Evolutionary conservation across 1,140 invertebrate genomes (phyloP).

Genomic region (Papilio xuthus): DNA sequence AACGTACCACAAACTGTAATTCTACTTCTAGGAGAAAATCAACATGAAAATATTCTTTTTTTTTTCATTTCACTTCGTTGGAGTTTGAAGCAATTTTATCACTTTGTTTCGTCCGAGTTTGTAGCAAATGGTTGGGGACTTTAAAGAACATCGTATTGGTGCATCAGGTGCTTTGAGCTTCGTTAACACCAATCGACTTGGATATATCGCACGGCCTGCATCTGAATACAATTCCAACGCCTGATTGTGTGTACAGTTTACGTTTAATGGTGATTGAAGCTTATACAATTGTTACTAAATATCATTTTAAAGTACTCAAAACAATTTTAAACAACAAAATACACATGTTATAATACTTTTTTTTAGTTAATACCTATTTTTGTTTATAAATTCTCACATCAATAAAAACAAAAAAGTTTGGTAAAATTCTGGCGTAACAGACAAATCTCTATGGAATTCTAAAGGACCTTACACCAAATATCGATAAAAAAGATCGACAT

Average conservation of each 20-base stretch:
- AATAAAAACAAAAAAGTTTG: no score
- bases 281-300: conserved; percentile 22
- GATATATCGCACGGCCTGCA: conserved; percentile 38
- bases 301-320: not conserved
- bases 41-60: not conserved
- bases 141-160: conserved; percentile 31
- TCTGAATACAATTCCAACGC: conserved; percentile 39
- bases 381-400: no score
- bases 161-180: conserved; percentile 42
- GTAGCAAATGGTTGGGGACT: conserved; percentile 11
- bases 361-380: no score
- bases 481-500: no score
- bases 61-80: not conserved
- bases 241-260: conserved; percentile 43
- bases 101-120: not conserved
- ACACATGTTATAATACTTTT: no score
- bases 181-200: conserved; percentile 47
- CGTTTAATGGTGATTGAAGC: conserved; percentile 25
- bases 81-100: not conserved
- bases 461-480: no score
- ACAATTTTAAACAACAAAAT: no score
- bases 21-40: not conserved
- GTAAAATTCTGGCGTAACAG: no score
- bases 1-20: no score
- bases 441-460: no score